Evolutionary conservation across 2,888 invertebrate genomes (phyloP).

Genomic region (Seira ritae): DNA sequence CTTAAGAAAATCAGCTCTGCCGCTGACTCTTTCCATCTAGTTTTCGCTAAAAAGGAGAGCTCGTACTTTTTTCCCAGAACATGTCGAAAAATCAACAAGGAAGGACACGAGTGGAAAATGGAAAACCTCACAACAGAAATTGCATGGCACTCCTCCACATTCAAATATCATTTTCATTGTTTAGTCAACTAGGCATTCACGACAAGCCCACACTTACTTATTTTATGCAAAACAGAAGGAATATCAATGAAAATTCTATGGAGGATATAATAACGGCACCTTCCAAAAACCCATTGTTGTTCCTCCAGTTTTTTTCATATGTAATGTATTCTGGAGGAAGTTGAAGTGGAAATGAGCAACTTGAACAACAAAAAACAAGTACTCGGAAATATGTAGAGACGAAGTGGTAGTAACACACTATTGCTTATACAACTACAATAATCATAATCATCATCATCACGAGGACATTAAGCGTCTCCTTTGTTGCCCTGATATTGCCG

Average conservation of each 20-base stretch:
- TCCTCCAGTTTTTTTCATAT: background rate
- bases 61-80: background rate
- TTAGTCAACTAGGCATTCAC: background rate
- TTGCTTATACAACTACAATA: background rate
- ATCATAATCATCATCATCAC: conserved; percentile 47
- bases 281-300: conserved; percentile 34
- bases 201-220: background rate
- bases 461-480: conserved; percentile 46
- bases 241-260: conserved; percentile 50
- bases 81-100: background rate
- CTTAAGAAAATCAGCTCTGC: background rate
- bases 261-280: conserved; percentile 48
- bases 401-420: background rate
- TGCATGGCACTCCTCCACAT: conserved; percentile 13
- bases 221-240: conserved; percentile 23
- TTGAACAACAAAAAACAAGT: conserved; percentile 26
- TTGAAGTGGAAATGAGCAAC: conserved; percentile 28
- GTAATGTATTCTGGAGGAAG: conserved; percentile 57
- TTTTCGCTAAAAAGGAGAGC: background rate
- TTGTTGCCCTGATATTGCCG: conserved; percentile 39
- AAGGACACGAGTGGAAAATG: background rate
- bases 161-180: conserved; percentile 7
- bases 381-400: background rate
- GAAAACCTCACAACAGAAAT: background rate
- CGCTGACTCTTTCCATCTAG: background rate